A percentile compares a stretch with the other conserved stretches of the same genome.
These are phyloP conservation scores for Xanthorhoe spadicearia DNA, from an alignment of 2,888 invertebrate species.

Conservation along the genomic window DNA sequence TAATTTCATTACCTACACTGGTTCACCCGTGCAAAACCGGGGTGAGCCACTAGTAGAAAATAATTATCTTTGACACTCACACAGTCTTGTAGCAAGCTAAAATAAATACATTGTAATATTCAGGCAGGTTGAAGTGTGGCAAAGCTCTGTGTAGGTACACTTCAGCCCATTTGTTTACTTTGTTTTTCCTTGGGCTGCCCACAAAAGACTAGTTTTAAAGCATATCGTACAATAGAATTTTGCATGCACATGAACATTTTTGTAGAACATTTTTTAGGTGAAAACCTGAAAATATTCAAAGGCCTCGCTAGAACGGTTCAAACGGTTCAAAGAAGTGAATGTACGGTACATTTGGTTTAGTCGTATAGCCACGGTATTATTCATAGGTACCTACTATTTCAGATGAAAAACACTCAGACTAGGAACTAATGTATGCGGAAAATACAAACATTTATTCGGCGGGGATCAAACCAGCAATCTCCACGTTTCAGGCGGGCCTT, in stretches of 20 bases:
- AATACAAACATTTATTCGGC: too few species aligned
- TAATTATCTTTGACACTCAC: too few species aligned
- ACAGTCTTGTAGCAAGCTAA: neutral
- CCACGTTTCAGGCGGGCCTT: too few species aligned
- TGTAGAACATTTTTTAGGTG: neutral
- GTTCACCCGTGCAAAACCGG: too few species aligned
- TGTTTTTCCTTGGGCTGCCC: neutral
- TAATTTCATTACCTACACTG: too few species aligned
- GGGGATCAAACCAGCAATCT: too few species aligned
- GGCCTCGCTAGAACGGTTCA: neutral
- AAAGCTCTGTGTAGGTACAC: neutral
- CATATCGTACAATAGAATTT: neutral
- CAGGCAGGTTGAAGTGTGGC: slow-evolving; percentile 1
- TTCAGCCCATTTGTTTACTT: neutral
- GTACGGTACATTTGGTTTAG: neutral
- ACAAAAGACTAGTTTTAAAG: neutral
- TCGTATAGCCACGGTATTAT: neutral
- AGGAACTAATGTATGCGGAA: neutral
- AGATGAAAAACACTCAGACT: neutral
- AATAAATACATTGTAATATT: neutral
- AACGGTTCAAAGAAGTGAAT: neutral
- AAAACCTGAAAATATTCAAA: neutral
- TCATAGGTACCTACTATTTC: too few species aligned
- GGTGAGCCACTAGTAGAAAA: too few species aligned
- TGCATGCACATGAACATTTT: neutral